phyloP scores from a whole-genome alignment of 2,113 vertebrate genomes.

The Kryptolebias marmoratus region DNA sequence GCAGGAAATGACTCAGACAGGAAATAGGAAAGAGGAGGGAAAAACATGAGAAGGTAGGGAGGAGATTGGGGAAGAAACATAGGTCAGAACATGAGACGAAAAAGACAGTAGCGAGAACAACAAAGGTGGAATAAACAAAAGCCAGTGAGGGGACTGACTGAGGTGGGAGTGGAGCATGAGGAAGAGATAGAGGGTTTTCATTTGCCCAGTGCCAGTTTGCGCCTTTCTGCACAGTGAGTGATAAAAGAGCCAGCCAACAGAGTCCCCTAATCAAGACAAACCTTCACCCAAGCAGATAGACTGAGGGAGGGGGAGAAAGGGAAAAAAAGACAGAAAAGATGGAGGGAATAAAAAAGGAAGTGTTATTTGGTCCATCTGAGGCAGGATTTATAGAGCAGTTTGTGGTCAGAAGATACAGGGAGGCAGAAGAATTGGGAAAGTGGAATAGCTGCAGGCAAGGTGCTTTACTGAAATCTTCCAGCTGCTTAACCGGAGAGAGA shows the following conservation, averaged over 20 bases:
- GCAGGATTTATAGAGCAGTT: slow-evolving; percentile 63
- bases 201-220: slow-evolving; percentile 75
- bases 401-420: slow-evolving; percentile 59
- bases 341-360: slow-evolving; percentile 14
- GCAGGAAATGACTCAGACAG: slow-evolving; percentile 48
- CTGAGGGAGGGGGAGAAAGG: slow-evolving; percentile 25
- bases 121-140: slow-evolving; percentile 44
- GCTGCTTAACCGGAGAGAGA: slow-evolving; percentile 60
- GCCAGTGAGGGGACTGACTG: slow-evolving; percentile 20
- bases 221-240: slow-evolving; percentile 72
- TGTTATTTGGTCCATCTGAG: slow-evolving; percentile 41
- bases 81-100: slow-evolving; percentile 25
- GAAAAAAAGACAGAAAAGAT: slow-evolving; percentile 1
- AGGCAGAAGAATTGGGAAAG: slow-evolving; percentile 27
- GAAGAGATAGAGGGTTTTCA: slow-evolving; percentile 75
- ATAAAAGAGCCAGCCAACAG: slow-evolving; percentile 75
- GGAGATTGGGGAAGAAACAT: not conserved
- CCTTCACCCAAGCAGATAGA: slow-evolving; percentile 68
- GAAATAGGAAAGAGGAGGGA: slow-evolving; percentile 36
- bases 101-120: slow-evolving; percentile 44
- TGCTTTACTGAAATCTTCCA: slow-evolving; percentile 47
- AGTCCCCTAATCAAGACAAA: slow-evolving; percentile 79
- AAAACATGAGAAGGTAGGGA: not conserved
- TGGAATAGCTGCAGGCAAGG: slow-evolving; percentile 43
- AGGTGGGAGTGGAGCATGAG: slow-evolving; percentile 50